Evolutionary conservation across 2,113 vertebrate genomes (phyloP), one percentile per base, ranked within the genome.

Genomic region (Murina feae): DNA sequence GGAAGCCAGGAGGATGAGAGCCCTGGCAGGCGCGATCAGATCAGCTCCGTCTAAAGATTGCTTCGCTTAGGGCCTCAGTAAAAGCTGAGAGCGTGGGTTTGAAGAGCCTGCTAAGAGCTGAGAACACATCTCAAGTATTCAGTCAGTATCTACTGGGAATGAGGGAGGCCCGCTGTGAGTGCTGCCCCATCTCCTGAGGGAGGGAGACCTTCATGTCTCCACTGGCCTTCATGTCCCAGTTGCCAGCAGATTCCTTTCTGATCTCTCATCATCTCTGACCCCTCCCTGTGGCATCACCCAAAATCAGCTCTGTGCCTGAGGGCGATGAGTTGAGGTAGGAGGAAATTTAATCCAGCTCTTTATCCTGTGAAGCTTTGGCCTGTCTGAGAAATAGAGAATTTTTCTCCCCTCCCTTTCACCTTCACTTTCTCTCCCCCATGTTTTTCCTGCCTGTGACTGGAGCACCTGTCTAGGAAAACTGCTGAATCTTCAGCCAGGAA

Each of bases 21-120:
- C 8, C 10, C 2, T 0, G 0, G 23, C 42, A 86, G 66, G 9
- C 0, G 32, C 23, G 66, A 25, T n/a, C 37, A 44, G 66, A 25
- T n/a, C 37, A 44, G 28, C 55, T 4, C 2, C 1, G 25, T 42
- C 42, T 66, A 20, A 42, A 35, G 80, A 3, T 4, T 20, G 35
- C 90, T 89, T 74, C 55, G 37, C 58, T 30, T 20, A 20, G 49
- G 58, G 35, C 25, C 44, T 78, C 44, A 25, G 39, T 17, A 25
- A 55, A 69, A 37, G 74, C 23, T 42, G 17, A 21, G 72, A 68
- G 9, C 65, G 80, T 81, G 42, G 37, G 17, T 86, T 81, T 91
- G 35, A 75, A n/a, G 69, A 37, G 23, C 37, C 32, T 74, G 12
- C 47, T 49, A 4, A 47, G 20, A 80, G 16, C 18, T 65, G 37